Base-by-base conservation (phyloP, 2,888 invertebrate genomes). In the Brenthis ino region DNA sequence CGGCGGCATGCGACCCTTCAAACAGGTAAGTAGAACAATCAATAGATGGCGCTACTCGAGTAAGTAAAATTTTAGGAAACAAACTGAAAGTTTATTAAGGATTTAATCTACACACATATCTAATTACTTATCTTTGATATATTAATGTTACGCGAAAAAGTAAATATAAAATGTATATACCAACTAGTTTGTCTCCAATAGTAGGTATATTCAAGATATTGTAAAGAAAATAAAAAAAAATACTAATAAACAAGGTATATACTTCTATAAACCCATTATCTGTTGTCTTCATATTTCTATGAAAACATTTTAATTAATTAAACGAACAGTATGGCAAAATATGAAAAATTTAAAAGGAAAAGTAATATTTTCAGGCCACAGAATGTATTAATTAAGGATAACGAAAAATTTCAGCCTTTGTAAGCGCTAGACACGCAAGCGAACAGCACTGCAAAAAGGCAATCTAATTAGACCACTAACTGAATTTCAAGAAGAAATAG, bases 1-100 rank as follows among this genome's bases (percentile, higher is more conserved):
- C 93, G 99, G 99, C 75, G 98, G 98, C 82, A 97, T 99, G 95
- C 95, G 98, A 79, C 98, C 98, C 85, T 98, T 99, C 93, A 98
- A 97, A 92, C 98, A 98, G 96, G 98, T 98, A 95, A 91, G 93
- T 84, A 75, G 64, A 64, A 64, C 68, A 74, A 69, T 78, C 77
- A 72, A 70, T 85, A 91, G 93, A 84, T 91, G 91, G 90, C 90
- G 87, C 80, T 79, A 80, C 76, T 77, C 3, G 24, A n/a, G 16
- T 20, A 24, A 43, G 20, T 13, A 48, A 20, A 37, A 6, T 50
- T n/a, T 48, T 48, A 2, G 43, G 11, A 57, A 57, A 20, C 5
- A 57, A 50, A 37, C 51, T 47, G 6, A 53, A 57, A n/a, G 37
- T 57, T 14, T 50, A 48, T n/a, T 60, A 48, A 11, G 11, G 24